Base-by-base conservation (phyloP, 2,113 vertebrate species). In the Cairina moschata region DNA sequence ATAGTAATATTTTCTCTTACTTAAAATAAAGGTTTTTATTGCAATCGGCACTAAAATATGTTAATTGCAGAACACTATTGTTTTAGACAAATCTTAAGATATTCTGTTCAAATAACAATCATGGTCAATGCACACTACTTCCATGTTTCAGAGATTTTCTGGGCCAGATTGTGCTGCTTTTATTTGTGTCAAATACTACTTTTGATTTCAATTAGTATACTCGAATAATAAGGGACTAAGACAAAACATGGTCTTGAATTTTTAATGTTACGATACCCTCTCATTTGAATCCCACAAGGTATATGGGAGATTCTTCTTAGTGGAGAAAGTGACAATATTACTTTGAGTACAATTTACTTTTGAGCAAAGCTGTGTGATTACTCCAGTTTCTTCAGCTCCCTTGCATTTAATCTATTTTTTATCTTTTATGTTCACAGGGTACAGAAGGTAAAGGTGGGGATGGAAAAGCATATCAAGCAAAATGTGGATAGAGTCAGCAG, bases 401-500 rank as follows among this genome's bases (percentile, higher is more conserved):
- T 93, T 55, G 25, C 18, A 91, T 84, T 91, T 96, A 92, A 94
- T 90, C 54, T 92, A 54, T 84, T 93, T 94, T 95, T 91, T 91
- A 81, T 93, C 77, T 83, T 93, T 94, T 82, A 55, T 79, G 62
- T 76, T 94, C 40, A 16, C 63, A 82, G 81, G 25, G 34, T 75
- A 31, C 58, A 85, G 54, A 93, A 92, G 88, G 90, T 91, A 91
- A 96, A 96, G 86, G 90, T 92, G 73, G 44, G 16, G 54, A 84
- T 76, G 48, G 86, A 95, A 96, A 96, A 96, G 77, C 69, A 7
- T 82, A 91, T 76, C 83, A 92, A 69, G 77, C 66, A 91, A 94
- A 95, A 95, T 85, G 95, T 86, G 67, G 77, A 87, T 77, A 85
- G 71, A 96, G 92, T 94, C 95, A 95, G 92, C 96, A 96, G 32